phyloP scores from a whole-genome alignment of 2,113 vertebrate genomes.

The Verasper variegatus region DNA sequence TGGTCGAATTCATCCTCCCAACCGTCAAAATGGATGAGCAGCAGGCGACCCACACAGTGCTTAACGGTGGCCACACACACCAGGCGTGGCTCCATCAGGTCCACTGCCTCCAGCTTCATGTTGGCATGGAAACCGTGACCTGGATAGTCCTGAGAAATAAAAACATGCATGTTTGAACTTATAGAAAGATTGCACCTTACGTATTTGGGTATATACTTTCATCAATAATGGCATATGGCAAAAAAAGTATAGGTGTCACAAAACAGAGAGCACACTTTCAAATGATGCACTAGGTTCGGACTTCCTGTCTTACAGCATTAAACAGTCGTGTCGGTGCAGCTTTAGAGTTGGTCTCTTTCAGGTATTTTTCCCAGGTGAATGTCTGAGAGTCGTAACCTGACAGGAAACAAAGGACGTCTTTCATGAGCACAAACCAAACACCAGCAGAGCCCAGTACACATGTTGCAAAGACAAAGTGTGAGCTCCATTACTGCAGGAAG shows the following conservation, averaged over 20 bases:
- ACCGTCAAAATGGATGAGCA: constrained; percentile 96
- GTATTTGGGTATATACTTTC: too few species aligned
- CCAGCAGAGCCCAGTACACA: background rate
- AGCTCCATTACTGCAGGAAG: background rate
- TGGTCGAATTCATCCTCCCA: constrained; percentile 97
- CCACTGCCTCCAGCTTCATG: constrained; percentile 96
- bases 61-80: constrained; percentile 95
- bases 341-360: constrained; percentile 84
- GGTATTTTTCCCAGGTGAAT: constrained; percentile 90
- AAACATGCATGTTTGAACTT: too few species aligned
- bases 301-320: constrained; percentile 85
- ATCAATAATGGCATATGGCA: too few species aligned
- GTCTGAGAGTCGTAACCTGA: constrained; percentile 85
- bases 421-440: background rate
- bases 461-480: background rate
- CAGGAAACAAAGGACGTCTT: constrained; percentile 7
- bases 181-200: too few species aligned
- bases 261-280: background rate
- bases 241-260: too few species aligned
- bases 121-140: constrained; percentile 89
- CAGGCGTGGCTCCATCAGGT: constrained; percentile 96
- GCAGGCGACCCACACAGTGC: constrained; percentile 88
- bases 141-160: constrained; percentile 85
- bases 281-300: background rate
- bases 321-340: constrained; percentile 89